Conservation (phyloP, 37 sponge, comb jelly and placozoan genomes). For the Cladorhizidae sp. region DNA sequence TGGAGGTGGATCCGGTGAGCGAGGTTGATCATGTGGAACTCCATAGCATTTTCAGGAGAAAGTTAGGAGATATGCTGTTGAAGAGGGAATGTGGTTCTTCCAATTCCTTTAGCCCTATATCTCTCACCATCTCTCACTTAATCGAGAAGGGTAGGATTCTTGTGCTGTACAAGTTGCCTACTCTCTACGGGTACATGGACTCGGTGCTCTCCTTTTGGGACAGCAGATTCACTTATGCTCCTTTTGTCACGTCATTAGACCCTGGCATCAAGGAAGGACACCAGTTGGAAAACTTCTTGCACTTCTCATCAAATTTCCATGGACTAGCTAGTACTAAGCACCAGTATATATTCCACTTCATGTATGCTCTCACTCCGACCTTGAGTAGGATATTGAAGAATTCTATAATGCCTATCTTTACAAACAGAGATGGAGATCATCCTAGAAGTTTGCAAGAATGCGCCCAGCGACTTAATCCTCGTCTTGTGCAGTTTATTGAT, state of each 20-base stretch:
- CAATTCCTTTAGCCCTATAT: background rate
- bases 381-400: background rate
- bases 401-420: background rate
- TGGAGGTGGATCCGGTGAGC: slow-evolving; percentile 13
- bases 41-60: background rate
- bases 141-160: slow-evolving; percentile 8
- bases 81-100: background rate
- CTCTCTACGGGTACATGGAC: background rate
- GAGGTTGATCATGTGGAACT: slow-evolving; percentile 11
- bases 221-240: slow-evolving; percentile 19
- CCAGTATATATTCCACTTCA: slow-evolving; percentile 15
- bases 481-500: background rate
- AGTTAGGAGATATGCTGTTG: background rate
- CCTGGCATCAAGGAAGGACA: background rate
- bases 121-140: slow-evolving; percentile 6
- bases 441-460: slow-evolving; percentile 15
- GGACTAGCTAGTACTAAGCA: background rate
- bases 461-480: slow-evolving; percentile 5
- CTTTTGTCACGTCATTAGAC: slow-evolving; percentile 10
- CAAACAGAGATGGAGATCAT: background rate
- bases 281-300: slow-evolving; percentile 4
- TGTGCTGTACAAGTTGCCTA: background rate
- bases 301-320: background rate
- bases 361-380: slow-evolving; percentile 28
- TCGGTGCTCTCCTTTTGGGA: slow-evolving; percentile 1